Conservation (phyloP, 2,888 invertebrate genomes). For the Pristionchus entomophagus region DNA sequence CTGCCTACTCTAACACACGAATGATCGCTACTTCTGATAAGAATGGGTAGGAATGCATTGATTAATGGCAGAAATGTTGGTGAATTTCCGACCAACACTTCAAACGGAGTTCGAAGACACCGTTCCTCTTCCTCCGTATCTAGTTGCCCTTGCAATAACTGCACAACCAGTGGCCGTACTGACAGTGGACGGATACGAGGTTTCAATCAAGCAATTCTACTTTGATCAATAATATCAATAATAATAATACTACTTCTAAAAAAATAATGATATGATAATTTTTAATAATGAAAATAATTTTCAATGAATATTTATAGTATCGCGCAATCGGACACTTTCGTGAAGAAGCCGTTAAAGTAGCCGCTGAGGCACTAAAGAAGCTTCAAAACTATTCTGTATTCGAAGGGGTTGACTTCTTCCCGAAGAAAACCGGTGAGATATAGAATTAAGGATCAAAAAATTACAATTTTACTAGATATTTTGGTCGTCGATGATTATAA, state of each 20-base stretch:
- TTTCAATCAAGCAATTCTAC: neutral
- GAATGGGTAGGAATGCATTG: neutral
- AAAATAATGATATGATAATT: too few species aligned
- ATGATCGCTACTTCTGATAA: neutral
- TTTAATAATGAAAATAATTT: neutral
- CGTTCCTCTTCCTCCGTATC: neutral
- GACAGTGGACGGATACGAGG: neutral
- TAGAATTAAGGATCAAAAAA: too few species aligned
- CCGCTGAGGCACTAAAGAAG: neutral
- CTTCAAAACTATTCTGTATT: neutral
- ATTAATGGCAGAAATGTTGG: neutral
- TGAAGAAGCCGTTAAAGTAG: neutral
- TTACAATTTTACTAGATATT: neutral
- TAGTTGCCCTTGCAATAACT: neutral
- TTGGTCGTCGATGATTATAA: neutral
- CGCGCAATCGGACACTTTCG: neutral
- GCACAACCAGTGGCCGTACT: neutral
- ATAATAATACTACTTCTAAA: too few species aligned
- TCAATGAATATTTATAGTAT: neutral
- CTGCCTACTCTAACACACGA: neutral
- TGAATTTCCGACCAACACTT: neutral
- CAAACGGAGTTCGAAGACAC: neutral
- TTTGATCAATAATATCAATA: neutral
- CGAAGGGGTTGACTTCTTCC: neutral
- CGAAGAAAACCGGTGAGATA: constrained; percentile 4